phyloP scores from a whole-genome alignment of 1,140 invertebrate genomes.

The Choristoneura fumiferana region DNA sequence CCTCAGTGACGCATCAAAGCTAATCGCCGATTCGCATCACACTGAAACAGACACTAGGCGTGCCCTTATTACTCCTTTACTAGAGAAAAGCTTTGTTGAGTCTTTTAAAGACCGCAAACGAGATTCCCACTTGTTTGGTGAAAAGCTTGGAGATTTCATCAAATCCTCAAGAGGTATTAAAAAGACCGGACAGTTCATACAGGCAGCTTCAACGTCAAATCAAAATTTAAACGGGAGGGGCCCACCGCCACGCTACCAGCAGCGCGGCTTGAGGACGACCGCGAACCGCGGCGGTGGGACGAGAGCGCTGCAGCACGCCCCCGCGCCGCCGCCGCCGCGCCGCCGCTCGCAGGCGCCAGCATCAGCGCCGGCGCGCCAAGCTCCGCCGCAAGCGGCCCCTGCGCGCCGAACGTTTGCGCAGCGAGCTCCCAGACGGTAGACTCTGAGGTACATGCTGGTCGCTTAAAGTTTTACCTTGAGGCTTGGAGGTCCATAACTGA shows the following conservation, averaged over 20 bases:
- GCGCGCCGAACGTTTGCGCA: too few species aligned
- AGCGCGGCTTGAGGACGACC: not conserved
- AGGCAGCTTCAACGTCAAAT: not conserved
- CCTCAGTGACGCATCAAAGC: not conserved
- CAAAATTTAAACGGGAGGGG: conserved; percentile 6
- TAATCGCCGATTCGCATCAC: not conserved
- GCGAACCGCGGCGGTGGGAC: not conserved
- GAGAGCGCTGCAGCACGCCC: not conserved
- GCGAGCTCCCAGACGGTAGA: too few species aligned
- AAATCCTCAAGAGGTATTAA: too few species aligned
- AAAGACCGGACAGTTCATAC: too few species aligned
- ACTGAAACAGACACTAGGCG: conserved; percentile 3
- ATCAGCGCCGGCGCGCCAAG: not conserved
- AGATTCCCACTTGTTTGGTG: not conserved
- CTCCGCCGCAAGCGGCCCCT: too few species aligned
- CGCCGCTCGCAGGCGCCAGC: not conserved
- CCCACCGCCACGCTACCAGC: too few species aligned
- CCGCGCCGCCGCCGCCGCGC: not conserved
- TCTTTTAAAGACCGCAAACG: too few species aligned
- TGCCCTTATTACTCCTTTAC: not conserved
- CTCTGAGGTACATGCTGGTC: not conserved
- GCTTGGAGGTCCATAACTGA: not conserved
- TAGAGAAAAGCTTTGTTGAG: not conserved
- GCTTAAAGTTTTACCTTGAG: not conserved
- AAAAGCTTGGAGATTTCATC: conserved; percentile 15